Conservation (phyloP, 2,113 vertebrate species). For the Mastomys natalensis region DNA sequence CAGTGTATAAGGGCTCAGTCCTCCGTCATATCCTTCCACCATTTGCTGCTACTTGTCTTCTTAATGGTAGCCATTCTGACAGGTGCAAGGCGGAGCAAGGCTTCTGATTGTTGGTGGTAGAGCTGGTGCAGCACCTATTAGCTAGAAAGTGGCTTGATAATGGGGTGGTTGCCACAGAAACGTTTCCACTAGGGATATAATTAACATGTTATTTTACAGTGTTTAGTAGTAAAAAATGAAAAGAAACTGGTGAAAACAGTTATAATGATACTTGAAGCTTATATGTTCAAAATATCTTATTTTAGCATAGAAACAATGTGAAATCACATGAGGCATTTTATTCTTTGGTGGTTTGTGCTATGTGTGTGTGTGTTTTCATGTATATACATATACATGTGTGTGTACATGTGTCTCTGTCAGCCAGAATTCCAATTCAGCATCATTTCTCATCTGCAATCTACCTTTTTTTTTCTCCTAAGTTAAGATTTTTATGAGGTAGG, state of each 20-base stretch:
- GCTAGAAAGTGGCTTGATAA: not conserved
- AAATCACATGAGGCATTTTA: not conserved
- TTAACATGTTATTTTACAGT: not conserved
- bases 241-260: slow-evolving; percentile 27
- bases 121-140: not conserved
- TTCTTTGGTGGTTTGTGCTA: not conserved
- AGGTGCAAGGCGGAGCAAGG: not conserved
- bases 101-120: not conserved
- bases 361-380: not conserved
- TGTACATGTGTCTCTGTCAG: not conserved
- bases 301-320: not conserved
- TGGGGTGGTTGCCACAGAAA: not conserved
- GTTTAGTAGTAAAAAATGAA: not conserved
- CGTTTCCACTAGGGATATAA: not conserved
- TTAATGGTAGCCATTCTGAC: not conserved
- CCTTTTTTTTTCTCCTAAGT: not conserved
- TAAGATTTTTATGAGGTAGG: not conserved
- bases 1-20: not conserved
- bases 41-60: not conserved
- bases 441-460: not conserved
- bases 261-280: not conserved
- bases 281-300: not conserved
- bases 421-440: not conserved
- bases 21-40: not conserved
- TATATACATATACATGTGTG: not conserved